Evolutionary conservation across 2,797 vertebrate genomes (phyloP).

Genomic region (Premnoplex brunnescens): DNA sequence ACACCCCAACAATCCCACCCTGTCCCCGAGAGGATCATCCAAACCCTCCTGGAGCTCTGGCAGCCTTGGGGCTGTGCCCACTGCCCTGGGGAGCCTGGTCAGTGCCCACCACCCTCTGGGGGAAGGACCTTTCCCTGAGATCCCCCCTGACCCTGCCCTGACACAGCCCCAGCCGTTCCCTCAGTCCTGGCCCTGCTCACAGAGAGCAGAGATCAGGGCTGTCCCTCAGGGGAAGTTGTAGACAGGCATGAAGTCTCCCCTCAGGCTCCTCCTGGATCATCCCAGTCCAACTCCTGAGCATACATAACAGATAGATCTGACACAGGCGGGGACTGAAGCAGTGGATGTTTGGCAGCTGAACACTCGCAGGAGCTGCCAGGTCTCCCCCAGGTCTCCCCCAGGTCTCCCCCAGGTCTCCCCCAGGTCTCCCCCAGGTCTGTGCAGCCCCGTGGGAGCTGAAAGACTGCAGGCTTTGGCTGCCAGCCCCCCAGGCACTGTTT

Average conservation of each 20-base stretch:
- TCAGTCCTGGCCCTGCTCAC: neutral
- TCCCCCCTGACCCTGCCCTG: accelerated
- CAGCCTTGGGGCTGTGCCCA: accelerated
- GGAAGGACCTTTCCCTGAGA: neutral
- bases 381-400: neutral
- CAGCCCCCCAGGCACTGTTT: slow-evolving; percentile 42
- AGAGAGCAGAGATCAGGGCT: neutral
- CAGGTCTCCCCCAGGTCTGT: neutral
- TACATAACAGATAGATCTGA: accelerated
- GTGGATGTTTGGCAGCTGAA: accelerated
- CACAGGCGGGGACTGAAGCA: neutral
- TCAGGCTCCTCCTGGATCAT: neutral
- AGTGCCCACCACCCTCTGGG: neutral
- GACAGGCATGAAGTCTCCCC: too few species aligned
- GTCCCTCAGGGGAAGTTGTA: neutral
- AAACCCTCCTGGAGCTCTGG: neutral
- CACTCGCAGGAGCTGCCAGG: neutral
- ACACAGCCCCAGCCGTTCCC: neutral
- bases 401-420: neutral
- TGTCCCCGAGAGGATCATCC: neutral
- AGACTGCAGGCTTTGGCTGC: neutral
- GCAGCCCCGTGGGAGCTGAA: neutral
- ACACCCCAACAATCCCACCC: neutral
- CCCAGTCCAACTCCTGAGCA: neutral
- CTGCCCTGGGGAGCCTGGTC: neutral